phyloP scores from a whole-genome alignment of 2,888 invertebrate genomes.

The Cyclophora punctaria region DNA sequence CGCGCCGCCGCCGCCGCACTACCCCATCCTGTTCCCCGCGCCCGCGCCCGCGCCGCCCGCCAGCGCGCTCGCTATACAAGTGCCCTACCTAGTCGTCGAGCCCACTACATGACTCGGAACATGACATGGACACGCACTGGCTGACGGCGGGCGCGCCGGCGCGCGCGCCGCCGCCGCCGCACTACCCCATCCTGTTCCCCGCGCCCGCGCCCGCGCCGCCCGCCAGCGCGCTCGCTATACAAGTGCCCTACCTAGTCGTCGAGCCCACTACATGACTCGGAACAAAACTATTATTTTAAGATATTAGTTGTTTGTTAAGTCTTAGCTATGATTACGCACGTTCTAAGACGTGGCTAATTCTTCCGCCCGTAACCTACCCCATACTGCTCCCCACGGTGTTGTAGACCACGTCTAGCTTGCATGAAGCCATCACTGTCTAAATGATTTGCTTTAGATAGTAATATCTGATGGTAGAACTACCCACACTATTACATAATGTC shows the following conservation, averaged over 20 bases:
- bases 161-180: constrained; percentile 46
- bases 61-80: constrained; percentile 30
- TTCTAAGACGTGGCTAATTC: too few species aligned
- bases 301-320: too few species aligned
- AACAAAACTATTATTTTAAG: neutral
- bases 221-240: constrained; percentile 21
- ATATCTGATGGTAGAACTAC: too few species aligned
- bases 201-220: constrained; percentile 33
- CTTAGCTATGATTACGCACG: too few species aligned
- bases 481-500: too few species aligned
- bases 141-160: too few species aligned
- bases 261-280: constrained; percentile 51
- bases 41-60: constrained; percentile 28
- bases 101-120: constrained; percentile 44
- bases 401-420: too few species aligned
- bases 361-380: too few species aligned
- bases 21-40: constrained; percentile 61
- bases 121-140: too few species aligned
- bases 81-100: constrained; percentile 60
- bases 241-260: constrained; percentile 59
- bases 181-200: constrained; percentile 63
- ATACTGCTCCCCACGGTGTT: too few species aligned
- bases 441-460: too few species aligned
- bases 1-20: constrained; percentile 53
- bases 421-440: too few species aligned